Conservation (phyloP, 2,888 invertebrate genomes). For the Campoletis raptor region DNA sequence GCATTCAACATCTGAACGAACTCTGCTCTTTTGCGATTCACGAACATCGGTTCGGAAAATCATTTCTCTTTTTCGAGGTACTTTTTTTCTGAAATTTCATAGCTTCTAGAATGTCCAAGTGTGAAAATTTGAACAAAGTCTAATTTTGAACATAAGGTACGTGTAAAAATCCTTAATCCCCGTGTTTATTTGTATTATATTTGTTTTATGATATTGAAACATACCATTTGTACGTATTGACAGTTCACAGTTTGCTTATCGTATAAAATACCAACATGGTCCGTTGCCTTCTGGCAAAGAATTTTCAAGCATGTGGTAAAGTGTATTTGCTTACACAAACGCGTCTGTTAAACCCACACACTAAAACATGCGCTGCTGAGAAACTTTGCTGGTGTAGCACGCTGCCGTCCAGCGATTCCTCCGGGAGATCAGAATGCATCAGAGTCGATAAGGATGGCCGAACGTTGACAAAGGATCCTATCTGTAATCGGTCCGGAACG, state of each 20-base stretch:
- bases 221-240: conserved; percentile 22
- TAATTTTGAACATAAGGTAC: background rate
- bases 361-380: conserved; percentile 24
- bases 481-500: conserved; percentile 79
- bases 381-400: conserved; percentile 35
- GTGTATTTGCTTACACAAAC: conserved; percentile 19
- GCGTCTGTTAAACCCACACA: conserved; percentile 6
- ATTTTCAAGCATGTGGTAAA: conserved; percentile 55
- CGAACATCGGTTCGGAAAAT: too few species aligned
- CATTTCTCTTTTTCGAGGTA: too few species aligned
- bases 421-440: conserved; percentile 79
- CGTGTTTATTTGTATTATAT: background rate
- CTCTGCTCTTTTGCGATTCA: too few species aligned
- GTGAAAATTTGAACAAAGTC: background rate
- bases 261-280: conserved; percentile 37
- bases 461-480: conserved; percentile 80
- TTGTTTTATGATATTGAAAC: background rate
- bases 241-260: conserved; percentile 43
- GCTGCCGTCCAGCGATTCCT: conserved; percentile 51
- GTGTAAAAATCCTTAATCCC: background rate
- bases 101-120: too few species aligned
- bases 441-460: conserved; percentile 77
- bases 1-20: too few species aligned
- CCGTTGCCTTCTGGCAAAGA: conserved; percentile 35
- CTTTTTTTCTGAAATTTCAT: too few species aligned